Base-by-base conservation (phyloP, 2,888 invertebrate species). In the Platerodrilus igneus region DNA sequence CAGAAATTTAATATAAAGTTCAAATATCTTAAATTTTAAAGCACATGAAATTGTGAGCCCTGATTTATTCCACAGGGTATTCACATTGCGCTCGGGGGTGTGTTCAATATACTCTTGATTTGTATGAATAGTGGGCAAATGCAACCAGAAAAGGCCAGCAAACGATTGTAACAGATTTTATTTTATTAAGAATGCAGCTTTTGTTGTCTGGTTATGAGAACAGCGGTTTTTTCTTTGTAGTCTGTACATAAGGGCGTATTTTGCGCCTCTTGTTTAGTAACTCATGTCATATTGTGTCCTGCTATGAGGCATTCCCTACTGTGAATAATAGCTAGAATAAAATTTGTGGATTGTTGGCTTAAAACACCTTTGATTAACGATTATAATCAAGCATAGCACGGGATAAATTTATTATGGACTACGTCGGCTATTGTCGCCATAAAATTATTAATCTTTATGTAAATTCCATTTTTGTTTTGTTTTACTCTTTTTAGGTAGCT, bases 331-430 rank as follows among this genome's bases (percentile, higher is more conserved):
- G 51, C 44, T 47, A 49, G 51, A 46, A 48, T 45, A 44, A 44
- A 55, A 55, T 55, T 48, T 46, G 41, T 51, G 55, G 52, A 53
- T 48, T 48, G 52, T 51, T 50, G 33, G 44, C 39, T 44, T 47
- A 56, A 55, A 54, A 52, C 51, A 51, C 47, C 36, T 57, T 58
- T 59, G 59, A 60, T 59, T 59, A 58, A 59, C 60, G 59, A 58
- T 56, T 56, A 52, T 55, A 41, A 38, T 40, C 45, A 25, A 22
- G 18, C 17, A 30, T 39, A 35, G 29, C 30, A 42, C n/a, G n/a
- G n/a, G n/a, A n/a, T n/a, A n/a, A n/a, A n/a, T n/a, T n/a, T n/a
- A n/a, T n/a, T n/a, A n/a, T n/a, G n/a, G n/a, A n/a, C n/a, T n/a
- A n/a, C n/a, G n/a, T n/a, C n/a, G n/a, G n/a, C n/a, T n/a, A n/a